Conservation (phyloP, 2,113 vertebrate genomes). For the Girardinichthys multiradiatus region DNA sequence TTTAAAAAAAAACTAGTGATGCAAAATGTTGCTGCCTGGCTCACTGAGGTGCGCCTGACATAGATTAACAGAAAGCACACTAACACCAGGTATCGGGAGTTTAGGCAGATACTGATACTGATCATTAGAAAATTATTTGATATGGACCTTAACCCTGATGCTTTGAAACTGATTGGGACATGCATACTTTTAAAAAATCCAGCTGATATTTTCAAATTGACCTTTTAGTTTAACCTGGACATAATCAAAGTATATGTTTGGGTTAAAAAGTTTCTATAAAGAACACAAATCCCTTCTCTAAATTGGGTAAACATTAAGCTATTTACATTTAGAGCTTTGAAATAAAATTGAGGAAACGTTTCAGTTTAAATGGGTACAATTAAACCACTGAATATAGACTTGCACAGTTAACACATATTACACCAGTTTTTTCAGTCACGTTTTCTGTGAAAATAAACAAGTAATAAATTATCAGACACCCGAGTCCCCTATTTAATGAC, state of each 20-base stretch:
- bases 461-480: neutral
- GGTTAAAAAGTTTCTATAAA: neutral
- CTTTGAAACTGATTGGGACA: neutral
- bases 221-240: too few species aligned
- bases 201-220: neutral
- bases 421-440: neutral
- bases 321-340: too few species aligned
- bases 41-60: neutral
- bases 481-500: neutral
- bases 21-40: neutral
- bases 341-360: neutral
- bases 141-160: neutral
- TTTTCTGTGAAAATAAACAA: neutral
- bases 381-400: neutral
- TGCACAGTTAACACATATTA: neutral
- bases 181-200: neutral
- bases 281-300: neutral
- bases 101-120: neutral
- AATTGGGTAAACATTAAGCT: neutral
- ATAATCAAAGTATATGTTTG: neutral
- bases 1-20: too few species aligned
- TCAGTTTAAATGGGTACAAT: too few species aligned
- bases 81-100: neutral
- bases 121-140: neutral
- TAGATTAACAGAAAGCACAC: neutral